Evolutionary conservation across 2,888 invertebrate genomes (phyloP).

Genomic region (Dascillus cervinus): DNA sequence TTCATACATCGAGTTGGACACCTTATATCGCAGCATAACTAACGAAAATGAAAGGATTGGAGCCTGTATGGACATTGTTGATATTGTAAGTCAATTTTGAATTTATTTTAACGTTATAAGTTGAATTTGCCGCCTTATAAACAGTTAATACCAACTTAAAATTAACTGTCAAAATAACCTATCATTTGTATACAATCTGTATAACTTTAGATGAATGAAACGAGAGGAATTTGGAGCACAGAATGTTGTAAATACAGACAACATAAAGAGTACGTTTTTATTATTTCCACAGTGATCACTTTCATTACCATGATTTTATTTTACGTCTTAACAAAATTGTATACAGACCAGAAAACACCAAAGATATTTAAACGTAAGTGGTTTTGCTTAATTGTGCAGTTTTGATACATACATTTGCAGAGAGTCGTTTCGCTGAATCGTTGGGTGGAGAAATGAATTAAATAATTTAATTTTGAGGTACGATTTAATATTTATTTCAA

Average conservation of each 20-base stretch:
- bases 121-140: too few species aligned
- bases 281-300: slow-evolving; percentile 47
- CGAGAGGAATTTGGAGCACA: slow-evolving; percentile 56
- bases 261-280: slow-evolving; percentile 50
- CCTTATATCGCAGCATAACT: slow-evolving; percentile 51
- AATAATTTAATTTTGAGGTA: too few species aligned
- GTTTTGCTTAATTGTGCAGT: slow-evolving; percentile 4
- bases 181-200: too few species aligned
- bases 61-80: slow-evolving; percentile 62
- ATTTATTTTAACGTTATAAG: too few species aligned
- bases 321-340: slow-evolving; percentile 49
- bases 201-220: slow-evolving; percentile 54
- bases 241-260: slow-evolving; percentile 51
- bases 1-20: slow-evolving; percentile 47
- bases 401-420: slow-evolving; percentile 35
- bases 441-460: too few species aligned
- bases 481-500: too few species aligned
- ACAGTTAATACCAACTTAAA: too few species aligned
- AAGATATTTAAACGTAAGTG: slow-evolving; percentile 37
- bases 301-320: slow-evolving; percentile 49
- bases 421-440: slow-evolving; percentile 32
- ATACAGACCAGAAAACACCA: slow-evolving; percentile 31
- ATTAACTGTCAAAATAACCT: too few species aligned
- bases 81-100: slow-evolving; percentile 53
- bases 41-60: slow-evolving; percentile 51